These are phyloP conservation scores for Acrocephalus arundinaceus DNA, from an alignment of 2,113 vertebrate species.

Conservation along the genomic window DNA sequence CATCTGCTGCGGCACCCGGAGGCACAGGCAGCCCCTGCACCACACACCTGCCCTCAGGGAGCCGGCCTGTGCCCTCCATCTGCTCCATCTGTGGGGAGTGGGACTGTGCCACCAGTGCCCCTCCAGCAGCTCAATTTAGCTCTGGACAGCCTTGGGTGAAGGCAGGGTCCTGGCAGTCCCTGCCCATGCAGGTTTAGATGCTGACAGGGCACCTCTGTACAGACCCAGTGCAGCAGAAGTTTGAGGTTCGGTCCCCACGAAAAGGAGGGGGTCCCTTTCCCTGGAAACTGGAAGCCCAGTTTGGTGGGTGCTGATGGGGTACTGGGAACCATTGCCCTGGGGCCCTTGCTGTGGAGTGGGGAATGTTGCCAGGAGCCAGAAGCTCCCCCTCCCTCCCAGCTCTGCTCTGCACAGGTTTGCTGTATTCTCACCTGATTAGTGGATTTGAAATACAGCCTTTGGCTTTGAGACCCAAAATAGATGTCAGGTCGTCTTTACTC, in stretches of 20 bases:
- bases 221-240: background rate
- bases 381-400: background rate
- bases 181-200: background rate
- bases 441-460: conserved; percentile 17
- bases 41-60: background rate
- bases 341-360: background rate
- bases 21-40: background rate
- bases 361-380: background rate
- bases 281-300: background rate
- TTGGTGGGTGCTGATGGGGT: background rate
- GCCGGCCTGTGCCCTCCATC: background rate
- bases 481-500: background rate
- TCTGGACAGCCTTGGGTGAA: background rate
- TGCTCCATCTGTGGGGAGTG: background rate
- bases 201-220: background rate
- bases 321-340: fast-evolving
- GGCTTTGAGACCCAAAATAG: conserved; percentile 37
- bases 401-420: background rate
- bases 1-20: background rate
- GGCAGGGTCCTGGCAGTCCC: background rate
- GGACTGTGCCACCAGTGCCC: background rate
- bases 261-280: background rate
- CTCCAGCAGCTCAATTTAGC: background rate
- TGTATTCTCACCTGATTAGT: background rate
- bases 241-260: background rate